phyloP scores from a whole-genome alignment of 1,140 invertebrate species.

The Stenopsyche tienmushanensis region DNA sequence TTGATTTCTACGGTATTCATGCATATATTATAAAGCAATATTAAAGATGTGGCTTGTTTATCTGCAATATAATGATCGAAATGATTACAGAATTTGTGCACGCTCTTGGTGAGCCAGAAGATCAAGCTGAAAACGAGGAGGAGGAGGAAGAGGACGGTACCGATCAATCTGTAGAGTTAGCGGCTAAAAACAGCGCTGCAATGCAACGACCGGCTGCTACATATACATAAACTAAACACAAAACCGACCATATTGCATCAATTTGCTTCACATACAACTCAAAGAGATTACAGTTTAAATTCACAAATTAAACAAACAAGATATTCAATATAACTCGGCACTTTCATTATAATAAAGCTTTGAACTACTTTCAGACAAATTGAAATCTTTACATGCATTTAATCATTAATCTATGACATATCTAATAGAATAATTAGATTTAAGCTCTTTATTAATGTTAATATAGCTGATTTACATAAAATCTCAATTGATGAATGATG shows the following conservation, averaged over 20 bases:
- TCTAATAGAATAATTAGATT: too few species aligned
- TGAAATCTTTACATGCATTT: too few species aligned
- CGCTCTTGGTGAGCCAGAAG: slow-evolving; percentile 79
- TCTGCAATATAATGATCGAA: slow-evolving; percentile 1
- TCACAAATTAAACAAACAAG: too few species aligned
- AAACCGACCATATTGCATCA: too few species aligned
- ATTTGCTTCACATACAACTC: background rate
- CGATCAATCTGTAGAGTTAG: slow-evolving; percentile 43
- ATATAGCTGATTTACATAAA: too few species aligned
- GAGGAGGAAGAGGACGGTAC: slow-evolving; percentile 62
- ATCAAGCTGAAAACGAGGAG: slow-evolving; percentile 77
- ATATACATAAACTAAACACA: slow-evolving; percentile 12
- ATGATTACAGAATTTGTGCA: slow-evolving; percentile 73
- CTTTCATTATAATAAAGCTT: too few species aligned
- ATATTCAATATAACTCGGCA: too few species aligned
- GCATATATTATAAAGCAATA: too few species aligned
- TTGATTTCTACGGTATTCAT: slow-evolving; percentile 86
- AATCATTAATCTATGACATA: too few species aligned
- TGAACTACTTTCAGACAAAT: too few species aligned
- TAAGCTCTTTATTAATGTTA: too few species aligned
- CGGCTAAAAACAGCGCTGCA: background rate
- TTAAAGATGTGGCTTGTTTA: background rate
- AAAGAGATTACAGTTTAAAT: background rate
- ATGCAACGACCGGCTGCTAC: background rate
- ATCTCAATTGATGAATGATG: too few species aligned